Evolutionary conservation across 1,140 invertebrate species (phyloP).

Genomic region (Drosophila sp.): DNA sequence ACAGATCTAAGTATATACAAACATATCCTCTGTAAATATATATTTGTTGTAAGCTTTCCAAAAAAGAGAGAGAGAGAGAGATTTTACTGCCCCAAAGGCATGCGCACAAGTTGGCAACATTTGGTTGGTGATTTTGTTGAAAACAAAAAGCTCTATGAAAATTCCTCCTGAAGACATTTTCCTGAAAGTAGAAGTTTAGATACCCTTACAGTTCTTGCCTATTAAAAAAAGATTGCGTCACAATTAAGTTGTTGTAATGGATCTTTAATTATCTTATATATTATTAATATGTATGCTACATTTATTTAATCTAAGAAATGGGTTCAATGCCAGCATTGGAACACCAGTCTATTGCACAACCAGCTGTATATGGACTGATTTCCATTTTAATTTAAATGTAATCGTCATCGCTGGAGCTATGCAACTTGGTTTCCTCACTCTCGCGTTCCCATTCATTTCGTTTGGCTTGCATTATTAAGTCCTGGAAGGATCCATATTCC

Average conservation of each 20-base stretch:
- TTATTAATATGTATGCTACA: neutral
- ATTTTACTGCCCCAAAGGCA: neutral
- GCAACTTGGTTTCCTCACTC: conserved; percentile 69
- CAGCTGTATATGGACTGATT: neutral
- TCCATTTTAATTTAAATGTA: conserved; percentile 41
- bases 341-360: conserved; percentile 53
- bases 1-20: neutral
- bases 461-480: conserved; percentile 69
- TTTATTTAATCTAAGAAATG: conserved; percentile 18
- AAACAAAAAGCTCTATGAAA: neutral
- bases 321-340: conserved; percentile 73
- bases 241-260: neutral
- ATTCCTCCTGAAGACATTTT: neutral
- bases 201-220: neutral
- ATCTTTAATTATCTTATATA: neutral
- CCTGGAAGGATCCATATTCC: conserved; percentile 74
- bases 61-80: neutral
- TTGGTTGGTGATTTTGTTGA: neutral
- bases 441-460: conserved; percentile 61
- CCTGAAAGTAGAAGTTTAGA: neutral
- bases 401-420: conserved; percentile 56
- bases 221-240: too few species aligned
- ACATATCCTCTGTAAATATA: neutral
- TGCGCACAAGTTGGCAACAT: neutral
- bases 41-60: neutral